Conservation (phyloP, 1,140 invertebrate species). For the Apis dorsata region DNA sequence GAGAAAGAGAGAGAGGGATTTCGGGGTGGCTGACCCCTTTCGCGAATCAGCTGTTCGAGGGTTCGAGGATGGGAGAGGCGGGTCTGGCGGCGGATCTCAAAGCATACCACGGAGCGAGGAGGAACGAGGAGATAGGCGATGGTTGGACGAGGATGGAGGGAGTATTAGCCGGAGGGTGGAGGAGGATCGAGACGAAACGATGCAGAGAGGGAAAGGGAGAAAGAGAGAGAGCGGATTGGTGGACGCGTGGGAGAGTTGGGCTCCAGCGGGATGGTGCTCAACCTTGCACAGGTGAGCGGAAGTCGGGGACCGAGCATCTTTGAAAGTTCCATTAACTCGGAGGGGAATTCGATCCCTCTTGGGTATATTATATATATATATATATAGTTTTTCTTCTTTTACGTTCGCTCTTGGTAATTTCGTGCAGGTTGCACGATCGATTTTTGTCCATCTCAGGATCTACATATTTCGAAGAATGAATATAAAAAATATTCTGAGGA, state of each 20-base stretch:
- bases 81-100: conserved; percentile 70
- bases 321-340: conserved; percentile 48
- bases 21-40: conserved; percentile 71
- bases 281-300: conserved; percentile 65
- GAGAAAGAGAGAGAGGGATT: not conserved
- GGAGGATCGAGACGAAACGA: conserved; percentile 18
- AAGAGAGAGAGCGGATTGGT: not conserved
- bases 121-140: not conserved
- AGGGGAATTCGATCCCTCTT: conserved; percentile 53
- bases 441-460: no score
- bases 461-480: no score
- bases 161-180: conserved; percentile 6
- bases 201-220: not conserved
- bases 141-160: conserved; percentile 10
- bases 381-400: not conserved
- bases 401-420: no score
- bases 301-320: conserved; percentile 38
- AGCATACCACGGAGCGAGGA: conserved; percentile 68
- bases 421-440: no score
- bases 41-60: conserved; percentile 72
- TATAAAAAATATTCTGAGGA: no score
- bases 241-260: conserved; percentile 65
- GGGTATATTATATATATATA: not conserved
- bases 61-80: conserved; percentile 11
- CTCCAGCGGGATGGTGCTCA: conserved; percentile 59